Percentiles rank a stretch among this genome's conserved stretches.
Evolutionary conservation across 30 jellyfish, hydroid and myxozoan species (phyloP).

Genomic region (Haliclystus octoradiatus): DNA sequence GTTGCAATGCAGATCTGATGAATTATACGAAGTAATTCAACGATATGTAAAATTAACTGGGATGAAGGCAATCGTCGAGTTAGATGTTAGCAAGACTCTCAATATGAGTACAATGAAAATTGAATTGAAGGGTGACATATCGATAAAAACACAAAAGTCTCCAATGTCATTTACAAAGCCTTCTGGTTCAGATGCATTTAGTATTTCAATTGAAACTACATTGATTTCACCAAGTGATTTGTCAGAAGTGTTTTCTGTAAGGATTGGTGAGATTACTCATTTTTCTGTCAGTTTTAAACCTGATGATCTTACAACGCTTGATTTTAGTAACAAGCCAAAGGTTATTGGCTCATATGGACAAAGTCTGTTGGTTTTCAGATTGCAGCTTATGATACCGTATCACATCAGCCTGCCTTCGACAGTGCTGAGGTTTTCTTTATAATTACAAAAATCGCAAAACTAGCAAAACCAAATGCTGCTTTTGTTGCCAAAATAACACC

Average conservation of each 20-base stretch:
- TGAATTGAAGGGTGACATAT: not conserved
- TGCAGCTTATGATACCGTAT: not conserved
- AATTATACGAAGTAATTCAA: too few species aligned
- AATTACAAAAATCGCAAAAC: not conserved
- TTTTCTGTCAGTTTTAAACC: not conserved
- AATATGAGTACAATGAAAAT: not conserved
- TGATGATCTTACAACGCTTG: not conserved
- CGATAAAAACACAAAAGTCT: not conserved
- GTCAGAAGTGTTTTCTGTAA: not conserved
- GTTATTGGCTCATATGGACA: not conserved
- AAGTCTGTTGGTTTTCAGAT: not conserved
- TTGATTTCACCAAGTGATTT: not conserved
- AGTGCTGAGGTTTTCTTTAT: not conserved
- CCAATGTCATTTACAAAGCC: not conserved
- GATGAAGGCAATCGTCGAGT: too few species aligned
- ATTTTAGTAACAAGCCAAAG: not conserved
- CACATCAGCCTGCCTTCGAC: not conserved
- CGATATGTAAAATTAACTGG: too few species aligned
- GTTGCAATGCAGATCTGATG: too few species aligned
- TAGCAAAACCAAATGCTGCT: not conserved
- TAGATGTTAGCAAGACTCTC: too few species aligned
- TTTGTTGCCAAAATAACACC: not conserved
- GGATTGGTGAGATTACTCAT: not conserved
- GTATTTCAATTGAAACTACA: not conserved
- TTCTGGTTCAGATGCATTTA: not conserved